These are phyloP conservation scores for Hydrozoanthus tunicans DNA, from an alignment of 64 coral and sea anemone genomes.

Conservation along the genomic window DNA sequence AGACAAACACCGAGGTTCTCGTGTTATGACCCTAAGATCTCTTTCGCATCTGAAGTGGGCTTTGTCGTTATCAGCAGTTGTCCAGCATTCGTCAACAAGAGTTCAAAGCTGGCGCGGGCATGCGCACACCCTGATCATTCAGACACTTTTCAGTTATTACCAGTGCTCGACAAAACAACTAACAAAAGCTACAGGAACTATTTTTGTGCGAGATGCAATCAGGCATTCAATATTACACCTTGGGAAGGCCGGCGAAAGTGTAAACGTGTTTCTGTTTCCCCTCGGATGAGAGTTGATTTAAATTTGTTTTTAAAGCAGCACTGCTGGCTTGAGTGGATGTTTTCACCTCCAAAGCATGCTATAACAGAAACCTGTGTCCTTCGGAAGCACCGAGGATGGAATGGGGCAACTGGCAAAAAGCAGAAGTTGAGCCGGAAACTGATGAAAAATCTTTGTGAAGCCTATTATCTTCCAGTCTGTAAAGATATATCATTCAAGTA, in stretches of 20 bases:
- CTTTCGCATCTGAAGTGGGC: neutral
- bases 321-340: neutral
- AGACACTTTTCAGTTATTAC: neutral
- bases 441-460: conserved; percentile 8
- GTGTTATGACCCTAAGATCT: neutral
- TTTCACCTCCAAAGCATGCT: neutral
- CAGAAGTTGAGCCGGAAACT: neutral
- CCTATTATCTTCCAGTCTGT: neutral
- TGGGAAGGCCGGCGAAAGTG: neutral
- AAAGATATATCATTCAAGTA: too few relatives aligned
- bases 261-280: neutral
- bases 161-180: neutral
- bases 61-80: neutral
- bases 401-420: neutral
- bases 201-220: conserved; percentile 11
- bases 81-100: neutral
- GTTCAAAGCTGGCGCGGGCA: neutral
- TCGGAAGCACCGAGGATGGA: neutral
- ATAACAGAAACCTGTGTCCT: neutral
- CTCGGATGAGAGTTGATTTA: neutral
- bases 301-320: neutral
- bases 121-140: neutral
- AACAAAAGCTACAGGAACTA: neutral
- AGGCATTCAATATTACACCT: neutral
- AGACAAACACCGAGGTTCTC: neutral